These are phyloP conservation scores for Ochlodes sylvanus DNA, from an alignment of 2,888 invertebrate genomes.

Conservation along the genomic window DNA sequence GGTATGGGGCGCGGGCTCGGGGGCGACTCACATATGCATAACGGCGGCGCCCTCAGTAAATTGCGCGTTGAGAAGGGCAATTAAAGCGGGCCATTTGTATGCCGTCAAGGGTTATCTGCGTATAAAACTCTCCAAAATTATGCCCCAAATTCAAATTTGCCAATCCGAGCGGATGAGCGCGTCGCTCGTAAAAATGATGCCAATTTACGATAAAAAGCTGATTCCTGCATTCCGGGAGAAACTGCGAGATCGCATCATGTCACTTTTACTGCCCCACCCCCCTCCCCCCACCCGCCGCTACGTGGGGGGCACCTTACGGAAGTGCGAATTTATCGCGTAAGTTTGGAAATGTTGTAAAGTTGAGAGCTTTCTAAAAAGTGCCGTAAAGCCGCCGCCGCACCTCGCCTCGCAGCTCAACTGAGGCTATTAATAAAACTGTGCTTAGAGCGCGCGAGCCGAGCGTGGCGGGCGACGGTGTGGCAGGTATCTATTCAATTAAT, in stretches of 20 bases:
- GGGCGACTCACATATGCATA: constrained; percentile 36
- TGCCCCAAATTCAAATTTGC: constrained; percentile 49
- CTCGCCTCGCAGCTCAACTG: constrained; percentile 30
- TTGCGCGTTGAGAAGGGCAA: constrained; percentile 42
- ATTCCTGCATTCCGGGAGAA: constrained; percentile 52
- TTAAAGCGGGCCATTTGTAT: constrained; percentile 50
- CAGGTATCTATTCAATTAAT: constrained; percentile 48
- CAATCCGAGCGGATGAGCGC: constrained; percentile 46
- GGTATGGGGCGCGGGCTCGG: neutral
- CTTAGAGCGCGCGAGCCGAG: constrained; percentile 25
- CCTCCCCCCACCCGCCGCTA: constrained; percentile 26
- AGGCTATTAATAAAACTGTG: constrained; percentile 47
- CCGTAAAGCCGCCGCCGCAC: constrained; percentile 48
- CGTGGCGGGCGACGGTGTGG: constrained; percentile 35
- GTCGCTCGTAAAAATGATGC: constrained; percentile 60
- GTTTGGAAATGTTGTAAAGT: constrained; percentile 52
- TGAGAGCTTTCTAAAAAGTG: constrained; percentile 57
- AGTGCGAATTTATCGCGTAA: constrained; percentile 59
- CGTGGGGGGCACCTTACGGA: constrained; percentile 43
- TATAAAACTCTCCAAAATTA: constrained; percentile 42
- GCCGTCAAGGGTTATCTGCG: constrained; percentile 41
- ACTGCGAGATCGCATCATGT: constrained; percentile 49
- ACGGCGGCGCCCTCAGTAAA: constrained; percentile 21
- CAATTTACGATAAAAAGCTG: constrained; percentile 63
- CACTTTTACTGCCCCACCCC: constrained; percentile 47